These are phyloP conservation scores for Gorsachius goisagi DNA, from an alignment of 2,113 vertebrate species.

Conservation along the genomic window DNA sequence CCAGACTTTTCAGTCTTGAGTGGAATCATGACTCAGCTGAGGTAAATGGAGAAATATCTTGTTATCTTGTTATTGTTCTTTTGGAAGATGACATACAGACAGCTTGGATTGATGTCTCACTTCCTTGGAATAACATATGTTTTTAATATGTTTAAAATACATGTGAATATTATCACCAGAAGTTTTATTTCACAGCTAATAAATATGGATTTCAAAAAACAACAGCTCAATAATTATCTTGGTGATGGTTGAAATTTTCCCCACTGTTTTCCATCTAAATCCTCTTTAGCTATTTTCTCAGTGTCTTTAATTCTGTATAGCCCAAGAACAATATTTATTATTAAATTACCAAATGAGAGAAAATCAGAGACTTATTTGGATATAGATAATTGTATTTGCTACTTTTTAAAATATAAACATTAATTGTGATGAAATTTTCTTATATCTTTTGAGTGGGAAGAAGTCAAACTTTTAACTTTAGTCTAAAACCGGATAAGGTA, in stretches of 20 bases:
- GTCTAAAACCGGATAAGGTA: not conserved
- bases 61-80: not conserved
- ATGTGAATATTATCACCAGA: not conserved
- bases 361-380: not conserved
- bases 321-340: not conserved
- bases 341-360: not conserved
- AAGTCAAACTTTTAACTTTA: not conserved
- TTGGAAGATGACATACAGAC: not conserved
- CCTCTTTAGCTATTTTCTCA: not conserved
- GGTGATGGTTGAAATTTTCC: not conserved
- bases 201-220: not conserved
- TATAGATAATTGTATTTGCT: not conserved
- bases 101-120: not conserved
- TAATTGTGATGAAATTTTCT: not conserved
- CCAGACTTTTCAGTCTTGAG: not conserved
- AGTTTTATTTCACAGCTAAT: not conserved
- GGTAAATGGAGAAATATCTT: not conserved
- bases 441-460: not conserved
- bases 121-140: not conserved
- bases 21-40: not conserved
- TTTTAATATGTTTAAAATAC: not conserved
- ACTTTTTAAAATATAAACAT: not conserved
- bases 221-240: not conserved
- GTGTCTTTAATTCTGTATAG: not conserved
- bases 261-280: not conserved